Conservation (phyloP, 2,113 vertebrate genomes). For the Aphyosemion australe region DNA sequence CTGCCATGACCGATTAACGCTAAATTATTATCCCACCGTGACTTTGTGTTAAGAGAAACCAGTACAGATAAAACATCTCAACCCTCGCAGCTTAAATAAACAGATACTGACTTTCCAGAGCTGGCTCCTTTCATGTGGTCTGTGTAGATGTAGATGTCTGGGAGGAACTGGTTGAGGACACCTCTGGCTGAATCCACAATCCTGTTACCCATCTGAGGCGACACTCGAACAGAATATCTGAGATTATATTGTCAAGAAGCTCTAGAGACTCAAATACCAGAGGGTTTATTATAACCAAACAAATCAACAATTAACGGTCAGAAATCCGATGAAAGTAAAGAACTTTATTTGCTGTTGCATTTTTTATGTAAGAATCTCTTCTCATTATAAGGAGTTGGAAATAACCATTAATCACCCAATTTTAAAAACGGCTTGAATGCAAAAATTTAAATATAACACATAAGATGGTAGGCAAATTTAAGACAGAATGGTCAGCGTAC, state of each 20-base stretch:
- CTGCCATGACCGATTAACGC: too few species aligned
- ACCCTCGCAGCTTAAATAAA: background rate
- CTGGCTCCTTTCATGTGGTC: conserved; percentile 94
- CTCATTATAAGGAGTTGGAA: too few species aligned
- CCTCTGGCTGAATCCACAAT: conserved; percentile 92
- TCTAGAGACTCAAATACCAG: background rate
- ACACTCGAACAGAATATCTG: conserved; percentile 93
- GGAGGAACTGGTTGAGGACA: conserved; percentile 92
- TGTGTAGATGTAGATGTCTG: conserved; percentile 96
- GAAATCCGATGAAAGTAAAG: background rate
- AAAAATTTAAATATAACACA: too few species aligned
- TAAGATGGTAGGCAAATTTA: too few species aligned
- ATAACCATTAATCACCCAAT: too few species aligned
- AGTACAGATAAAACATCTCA: background rate
- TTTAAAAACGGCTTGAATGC: too few species aligned
- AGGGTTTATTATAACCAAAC: background rate
- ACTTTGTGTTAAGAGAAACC: background rate
- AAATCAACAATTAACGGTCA: background rate
- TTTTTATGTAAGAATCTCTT: too few species aligned
- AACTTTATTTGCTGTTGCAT: background rate
- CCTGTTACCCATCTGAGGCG: conserved; percentile 96
- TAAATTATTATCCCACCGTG: background rate
- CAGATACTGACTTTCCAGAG: conserved; percentile 91
- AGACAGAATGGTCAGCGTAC: too few species aligned
- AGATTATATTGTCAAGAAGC: conserved; percentile 57